phyloP scores from a whole-genome alignment of 2,113 vertebrate genomes.

The Acanthochromis polyacanthus region DNA sequence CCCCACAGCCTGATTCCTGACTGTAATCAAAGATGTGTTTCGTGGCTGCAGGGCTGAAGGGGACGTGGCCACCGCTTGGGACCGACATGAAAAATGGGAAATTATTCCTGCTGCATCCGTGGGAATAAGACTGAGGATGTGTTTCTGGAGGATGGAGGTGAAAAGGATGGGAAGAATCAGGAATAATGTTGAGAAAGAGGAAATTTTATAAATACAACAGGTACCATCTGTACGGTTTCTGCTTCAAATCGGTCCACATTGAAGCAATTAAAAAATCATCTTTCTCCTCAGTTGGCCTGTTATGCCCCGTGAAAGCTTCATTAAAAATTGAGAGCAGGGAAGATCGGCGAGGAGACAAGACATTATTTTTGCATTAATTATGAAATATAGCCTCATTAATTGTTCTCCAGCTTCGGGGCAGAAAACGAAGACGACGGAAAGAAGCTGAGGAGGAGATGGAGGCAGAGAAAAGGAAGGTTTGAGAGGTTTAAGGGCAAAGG shows the following conservation, averaged over 20 bases:
- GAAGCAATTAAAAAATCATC: constrained; percentile 44
- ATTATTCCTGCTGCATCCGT: constrained; percentile 20
- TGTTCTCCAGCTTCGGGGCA: constrained; percentile 30
- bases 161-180: neutral
- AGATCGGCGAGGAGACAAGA: constrained; percentile 26
- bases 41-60: neutral
- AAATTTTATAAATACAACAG: neutral
- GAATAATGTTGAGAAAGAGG: neutral
- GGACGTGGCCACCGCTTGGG: too few species aligned
- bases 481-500: neutral
- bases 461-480: neutral
- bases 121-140: neutral
- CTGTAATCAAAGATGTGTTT: neutral
- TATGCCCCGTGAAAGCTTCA: constrained; percentile 28
- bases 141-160: neutral
- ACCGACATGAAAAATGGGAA: neutral
- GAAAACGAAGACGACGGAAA: constrained; percentile 1
- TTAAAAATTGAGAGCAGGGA: constrained; percentile 53
- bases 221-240: constrained; percentile 11
- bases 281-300: constrained; percentile 7
- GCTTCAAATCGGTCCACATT: constrained; percentile 17
- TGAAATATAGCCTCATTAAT: constrained; percentile 62
- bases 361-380: constrained; percentile 60
- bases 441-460: neutral
- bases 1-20: constrained; percentile 3